A percentile compares a stretch with the other conserved stretches of the same genome.
phyloP scores from a whole-genome alignment of 2,113 vertebrate species.

The Hemibagrus wyckioides region DNA sequence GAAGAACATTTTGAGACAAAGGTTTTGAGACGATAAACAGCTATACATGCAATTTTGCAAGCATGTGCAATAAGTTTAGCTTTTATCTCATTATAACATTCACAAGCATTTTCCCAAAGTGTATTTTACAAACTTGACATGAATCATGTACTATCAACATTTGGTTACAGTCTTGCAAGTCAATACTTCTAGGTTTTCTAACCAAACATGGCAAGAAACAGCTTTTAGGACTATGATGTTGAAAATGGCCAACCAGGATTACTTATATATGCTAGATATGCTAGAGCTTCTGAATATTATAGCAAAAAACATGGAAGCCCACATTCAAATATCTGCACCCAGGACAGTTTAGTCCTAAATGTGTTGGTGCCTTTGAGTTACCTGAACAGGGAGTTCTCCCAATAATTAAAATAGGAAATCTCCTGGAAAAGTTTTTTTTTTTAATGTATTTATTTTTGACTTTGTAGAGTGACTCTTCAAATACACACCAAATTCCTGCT shows the following conservation, averaged over 20 bases:
- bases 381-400: background rate
- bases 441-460: too few relatives aligned
- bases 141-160: background rate
- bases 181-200: background rate
- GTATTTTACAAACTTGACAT: too few relatives aligned
- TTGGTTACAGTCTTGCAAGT: background rate
- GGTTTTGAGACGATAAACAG: too few relatives aligned
- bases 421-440: background rate
- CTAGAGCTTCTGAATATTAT: background rate
- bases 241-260: background rate
- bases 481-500: too few relatives aligned
- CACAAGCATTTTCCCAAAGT: too few relatives aligned
- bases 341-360: background rate
- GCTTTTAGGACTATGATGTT: background rate
- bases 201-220: background rate
- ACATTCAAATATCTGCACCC: background rate
- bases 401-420: background rate
- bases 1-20: too few relatives aligned
- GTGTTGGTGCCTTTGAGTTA: background rate
- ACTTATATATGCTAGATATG: background rate
- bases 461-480: background rate
- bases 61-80: too few relatives aligned
- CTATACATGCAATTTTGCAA: too few relatives aligned
- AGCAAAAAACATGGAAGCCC: background rate
- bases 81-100: too few relatives aligned